Evolutionary conservation across 2,797 vertebrate species (phyloP).

Genomic region (Caiman crocodilus): DNA sequence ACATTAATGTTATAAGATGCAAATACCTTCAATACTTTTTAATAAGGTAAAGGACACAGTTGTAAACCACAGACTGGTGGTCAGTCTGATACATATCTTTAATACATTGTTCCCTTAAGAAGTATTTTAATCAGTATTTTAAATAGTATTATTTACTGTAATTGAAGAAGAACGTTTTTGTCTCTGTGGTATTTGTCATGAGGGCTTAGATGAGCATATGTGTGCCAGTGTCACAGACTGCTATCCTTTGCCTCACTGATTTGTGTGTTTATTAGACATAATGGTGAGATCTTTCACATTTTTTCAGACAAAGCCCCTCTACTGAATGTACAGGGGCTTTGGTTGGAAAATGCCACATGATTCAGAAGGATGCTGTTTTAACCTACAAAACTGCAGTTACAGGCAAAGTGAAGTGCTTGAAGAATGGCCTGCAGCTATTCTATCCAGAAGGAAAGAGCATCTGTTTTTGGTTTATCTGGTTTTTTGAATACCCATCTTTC

Average conservation of each 20-base stretch:
- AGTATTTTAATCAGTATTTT: background rate
- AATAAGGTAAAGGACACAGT: background rate
- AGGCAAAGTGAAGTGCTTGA: slow-evolving; percentile 4
- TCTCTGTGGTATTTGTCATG: background rate
- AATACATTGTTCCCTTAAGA: background rate
- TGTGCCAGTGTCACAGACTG: background rate
- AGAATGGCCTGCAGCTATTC: slow-evolving; percentile 25
- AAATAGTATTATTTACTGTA: background rate
- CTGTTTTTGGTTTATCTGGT: background rate
- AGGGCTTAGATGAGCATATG: background rate
- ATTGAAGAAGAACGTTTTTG: background rate
- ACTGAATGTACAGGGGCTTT: slow-evolving; percentile 8
- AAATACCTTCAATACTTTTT: background rate
- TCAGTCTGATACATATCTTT: background rate
- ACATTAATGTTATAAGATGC: background rate
- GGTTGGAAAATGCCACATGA: background rate
- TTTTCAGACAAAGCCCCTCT: background rate
- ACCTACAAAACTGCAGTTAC: slow-evolving; percentile 18
- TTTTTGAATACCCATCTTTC: background rate
- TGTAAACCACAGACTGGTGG: background rate
- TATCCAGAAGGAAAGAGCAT: background rate
- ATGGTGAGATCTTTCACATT: background rate
- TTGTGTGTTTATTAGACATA: slow-evolving; percentile 22
- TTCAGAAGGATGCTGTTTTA: slow-evolving; percentile 21
- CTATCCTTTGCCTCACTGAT: slow-evolving; percentile 26